Base-by-base conservation (phyloP, 2,797 vertebrate genomes). In the Meda fulgida region DNA sequence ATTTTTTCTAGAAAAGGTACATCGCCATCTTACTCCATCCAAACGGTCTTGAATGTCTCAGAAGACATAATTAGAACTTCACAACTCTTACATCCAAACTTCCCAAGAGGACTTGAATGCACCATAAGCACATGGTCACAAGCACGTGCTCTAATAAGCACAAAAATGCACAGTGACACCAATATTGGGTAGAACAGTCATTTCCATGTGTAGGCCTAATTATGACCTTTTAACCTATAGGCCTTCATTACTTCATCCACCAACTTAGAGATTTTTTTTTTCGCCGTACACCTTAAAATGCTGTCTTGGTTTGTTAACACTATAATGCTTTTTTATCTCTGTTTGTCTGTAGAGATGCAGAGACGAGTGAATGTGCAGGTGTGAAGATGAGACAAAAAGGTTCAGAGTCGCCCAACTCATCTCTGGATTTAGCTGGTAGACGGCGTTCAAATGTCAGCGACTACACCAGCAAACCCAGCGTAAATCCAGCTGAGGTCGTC, bases 401-500 rank as follows among this genome's bases (percentile, higher is more conserved):
- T 0, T 94, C 95, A 0, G 95, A 97, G 91, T 99, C 97, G 63
- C 97, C 97, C 0, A 98, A 97, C 91, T 97, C 97, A 18, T 96
- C 95, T 86, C 90, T 98, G 91, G 97, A 99, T 89, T 93, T 96
- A 19, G 96, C 97, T 77, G 91, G 90, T 31, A 94, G 93, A 34
- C 91, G 95, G 1, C 94, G 96, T 67, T 95, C 95, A 82, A 95
- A 96, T 36, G 93, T 95, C 0, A 90, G 93, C 0, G 95, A 97
- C 85, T 95, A 95, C 0, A 93, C 96, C 76, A 84, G 69, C 84
- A 94, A 94, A 85, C 71, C 94, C 7, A 89, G 88, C 2, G 85
- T 89, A 0, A 94, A 93, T 81, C 91, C 94, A 0, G 18, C 94
- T 7, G 96, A 97, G 83, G 89, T 84, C 78, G 93, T 84, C 65